Evolutionary conservation across 2,797 vertebrate species (phyloP).

Genomic region (Diplodus puntazzo): DNA sequence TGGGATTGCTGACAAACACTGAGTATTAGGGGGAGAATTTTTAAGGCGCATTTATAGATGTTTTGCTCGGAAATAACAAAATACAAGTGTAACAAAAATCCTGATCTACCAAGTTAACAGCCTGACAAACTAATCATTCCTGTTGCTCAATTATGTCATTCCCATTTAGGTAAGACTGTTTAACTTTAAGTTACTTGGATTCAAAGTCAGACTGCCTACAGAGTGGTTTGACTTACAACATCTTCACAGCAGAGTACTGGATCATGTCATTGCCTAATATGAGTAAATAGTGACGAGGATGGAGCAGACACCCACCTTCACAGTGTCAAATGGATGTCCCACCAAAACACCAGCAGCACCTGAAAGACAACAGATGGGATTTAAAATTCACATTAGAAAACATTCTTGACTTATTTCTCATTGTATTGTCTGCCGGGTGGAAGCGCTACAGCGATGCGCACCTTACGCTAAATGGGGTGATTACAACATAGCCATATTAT

Average conservation of each 20-base stretch:
- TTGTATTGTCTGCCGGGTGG: too few relatives aligned
- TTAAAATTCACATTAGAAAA: neutral
- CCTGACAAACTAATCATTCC: neutral
- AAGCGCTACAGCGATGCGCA: neutral
- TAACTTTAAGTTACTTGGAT: conserved; percentile 30
- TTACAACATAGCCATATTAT: too few relatives aligned
- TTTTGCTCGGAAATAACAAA: neutral
- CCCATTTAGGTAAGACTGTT: neutral
- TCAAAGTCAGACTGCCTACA: conserved; percentile 24
- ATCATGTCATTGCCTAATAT: conserved; percentile 28
- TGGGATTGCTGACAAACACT: neutral
- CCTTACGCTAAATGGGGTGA: neutral
- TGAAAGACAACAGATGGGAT: conserved; percentile 62
- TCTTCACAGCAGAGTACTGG: conserved; percentile 6
- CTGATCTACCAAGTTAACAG: conserved; percentile 1
- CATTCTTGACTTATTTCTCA: neutral
- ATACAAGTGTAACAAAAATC: neutral
- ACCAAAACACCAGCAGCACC: conserved; percentile 97
- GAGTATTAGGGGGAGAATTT: neutral
- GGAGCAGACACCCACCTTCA: conserved; percentile 91
- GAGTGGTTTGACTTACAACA: conserved; percentile 18
- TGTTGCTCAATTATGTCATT: neutral
- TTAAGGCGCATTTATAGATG: neutral
- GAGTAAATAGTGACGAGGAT: conserved; percentile 34
- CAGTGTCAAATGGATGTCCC: conserved; percentile 97